These are phyloP conservation scores for Cheilosia vernalis DNA, from an alignment of 2,888 invertebrate genomes.

Conservation along the genomic window DNA sequence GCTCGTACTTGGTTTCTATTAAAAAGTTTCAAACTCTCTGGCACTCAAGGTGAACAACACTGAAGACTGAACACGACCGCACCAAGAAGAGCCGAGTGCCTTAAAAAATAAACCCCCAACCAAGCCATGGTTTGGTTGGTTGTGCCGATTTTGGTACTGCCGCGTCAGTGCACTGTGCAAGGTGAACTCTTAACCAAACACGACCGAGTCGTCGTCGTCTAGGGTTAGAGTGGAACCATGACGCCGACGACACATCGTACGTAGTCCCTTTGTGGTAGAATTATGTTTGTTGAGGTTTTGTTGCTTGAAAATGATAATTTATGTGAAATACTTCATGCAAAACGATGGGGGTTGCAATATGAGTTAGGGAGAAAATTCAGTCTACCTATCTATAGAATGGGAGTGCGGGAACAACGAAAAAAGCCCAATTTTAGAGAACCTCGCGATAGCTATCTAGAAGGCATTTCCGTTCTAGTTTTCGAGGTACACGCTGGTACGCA, in stretches of 20 bases:
- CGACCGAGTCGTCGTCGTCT: constrained; percentile 2
- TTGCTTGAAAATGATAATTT: constrained; percentile 66
- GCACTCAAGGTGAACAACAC: constrained; percentile 52
- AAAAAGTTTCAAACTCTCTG: constrained; percentile 44
- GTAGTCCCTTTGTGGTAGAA: constrained; percentile 48
- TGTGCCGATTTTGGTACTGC: constrained; percentile 52
- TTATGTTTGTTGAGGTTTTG: constrained; percentile 53
- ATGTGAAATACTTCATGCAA: constrained; percentile 71
- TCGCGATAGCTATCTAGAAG: constrained; percentile 43
- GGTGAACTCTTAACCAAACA: constrained; percentile 57
- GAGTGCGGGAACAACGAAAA: too few species aligned
- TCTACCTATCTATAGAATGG: not conserved
- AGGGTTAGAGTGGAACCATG: constrained; percentile 43
- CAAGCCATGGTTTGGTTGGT: constrained; percentile 48
- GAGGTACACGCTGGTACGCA: not conserved
- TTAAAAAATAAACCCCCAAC: not conserved
- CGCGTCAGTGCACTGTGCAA: constrained; percentile 35
- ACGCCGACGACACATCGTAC: constrained; percentile 25
- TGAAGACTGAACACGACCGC: not conserved
- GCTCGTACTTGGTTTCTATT: constrained; percentile 10
- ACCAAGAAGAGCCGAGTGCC: constrained; percentile 18
- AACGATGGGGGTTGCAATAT: constrained; percentile 64
- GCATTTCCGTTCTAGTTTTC: constrained; percentile 57
- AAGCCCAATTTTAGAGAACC: constrained; percentile 20
- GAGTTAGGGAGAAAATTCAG: constrained; percentile 37